Conservation (phyloP, 2,113 vertebrate species). For the Argyrosomus japonicus region DNA sequence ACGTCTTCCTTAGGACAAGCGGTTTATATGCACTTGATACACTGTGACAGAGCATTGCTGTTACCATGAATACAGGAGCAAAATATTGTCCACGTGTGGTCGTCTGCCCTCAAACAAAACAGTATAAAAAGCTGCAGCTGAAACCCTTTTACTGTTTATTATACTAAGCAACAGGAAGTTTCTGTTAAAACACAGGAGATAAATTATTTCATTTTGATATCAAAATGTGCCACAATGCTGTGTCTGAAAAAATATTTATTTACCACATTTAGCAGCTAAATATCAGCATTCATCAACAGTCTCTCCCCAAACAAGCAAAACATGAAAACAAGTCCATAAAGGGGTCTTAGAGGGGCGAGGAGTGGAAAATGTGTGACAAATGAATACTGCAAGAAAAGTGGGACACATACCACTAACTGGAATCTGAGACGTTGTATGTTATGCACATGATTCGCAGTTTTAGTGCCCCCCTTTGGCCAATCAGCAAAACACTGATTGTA, state of each 20-base stretch:
- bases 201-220: neutral
- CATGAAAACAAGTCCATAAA: neutral
- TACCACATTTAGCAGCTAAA: neutral
- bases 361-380: neutral
- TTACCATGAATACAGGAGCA: conserved; percentile 7
- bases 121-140: neutral
- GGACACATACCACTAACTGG: neutral
- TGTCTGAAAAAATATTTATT: neutral
- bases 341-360: neutral
- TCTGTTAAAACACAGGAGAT: neutral
- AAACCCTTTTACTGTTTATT: neutral
- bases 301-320: neutral
- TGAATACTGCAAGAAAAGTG: neutral
- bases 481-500: neutral
- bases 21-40: neutral
- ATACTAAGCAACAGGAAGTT: neutral
- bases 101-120: neutral
- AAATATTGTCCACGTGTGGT: neutral
- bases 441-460: neutral
- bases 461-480: conserved; percentile 8
- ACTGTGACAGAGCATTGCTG: neutral
- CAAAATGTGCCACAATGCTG: neutral
- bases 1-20: neutral
- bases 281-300: neutral
- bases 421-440: neutral